phyloP scores from a whole-genome alignment of 2,888 invertebrate genomes.

The Zeuzera pyrina region DNA sequence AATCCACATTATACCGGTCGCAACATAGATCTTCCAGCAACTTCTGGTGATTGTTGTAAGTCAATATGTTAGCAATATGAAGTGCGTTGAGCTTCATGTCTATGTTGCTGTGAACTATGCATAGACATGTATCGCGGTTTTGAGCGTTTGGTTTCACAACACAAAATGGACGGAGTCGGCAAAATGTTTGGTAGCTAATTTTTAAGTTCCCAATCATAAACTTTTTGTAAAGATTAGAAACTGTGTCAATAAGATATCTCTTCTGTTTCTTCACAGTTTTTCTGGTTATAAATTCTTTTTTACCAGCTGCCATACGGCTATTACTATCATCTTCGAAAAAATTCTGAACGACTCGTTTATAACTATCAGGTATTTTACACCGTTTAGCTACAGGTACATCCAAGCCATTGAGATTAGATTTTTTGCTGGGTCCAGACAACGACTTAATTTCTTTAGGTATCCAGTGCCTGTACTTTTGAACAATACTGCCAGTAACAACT shows the following conservation, averaged over 20 bases:
- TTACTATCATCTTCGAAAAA: conserved; percentile 24
- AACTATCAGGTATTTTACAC: no score
- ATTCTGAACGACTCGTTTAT: conserved; percentile 11
- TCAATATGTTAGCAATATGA: conserved; percentile 13
- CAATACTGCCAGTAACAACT: conserved; percentile 10
- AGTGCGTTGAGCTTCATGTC: conserved; percentile 16
- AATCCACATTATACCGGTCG: conserved; percentile 15
- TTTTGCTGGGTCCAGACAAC: no score
- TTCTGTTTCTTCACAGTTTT: conserved; percentile 21
- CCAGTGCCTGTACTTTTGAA: conserved; percentile 12
- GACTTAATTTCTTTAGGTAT: conserved; percentile 8
- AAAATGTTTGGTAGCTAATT: conserved; percentile 16
- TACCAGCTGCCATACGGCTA: conserved; percentile 20
- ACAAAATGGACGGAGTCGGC: conserved; percentile 21
- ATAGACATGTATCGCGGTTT: conserved; percentile 20
- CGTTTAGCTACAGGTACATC: no score
- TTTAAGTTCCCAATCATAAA: conserved; percentile 12
- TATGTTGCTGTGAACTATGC: conserved; percentile 17
- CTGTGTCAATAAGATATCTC: conserved; percentile 19
- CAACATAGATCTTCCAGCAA: conserved; percentile 17
- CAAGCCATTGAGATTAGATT: conserved; percentile 7
- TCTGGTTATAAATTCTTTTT: conserved; percentile 21
- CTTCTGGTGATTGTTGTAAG: conserved; percentile 13
- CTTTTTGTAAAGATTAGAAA: conserved; percentile 21
- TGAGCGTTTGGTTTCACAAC: conserved; percentile 19